Base-by-base conservation (phyloP, 1,140 invertebrate species). In the Panagrolaimus sp. region DNA sequence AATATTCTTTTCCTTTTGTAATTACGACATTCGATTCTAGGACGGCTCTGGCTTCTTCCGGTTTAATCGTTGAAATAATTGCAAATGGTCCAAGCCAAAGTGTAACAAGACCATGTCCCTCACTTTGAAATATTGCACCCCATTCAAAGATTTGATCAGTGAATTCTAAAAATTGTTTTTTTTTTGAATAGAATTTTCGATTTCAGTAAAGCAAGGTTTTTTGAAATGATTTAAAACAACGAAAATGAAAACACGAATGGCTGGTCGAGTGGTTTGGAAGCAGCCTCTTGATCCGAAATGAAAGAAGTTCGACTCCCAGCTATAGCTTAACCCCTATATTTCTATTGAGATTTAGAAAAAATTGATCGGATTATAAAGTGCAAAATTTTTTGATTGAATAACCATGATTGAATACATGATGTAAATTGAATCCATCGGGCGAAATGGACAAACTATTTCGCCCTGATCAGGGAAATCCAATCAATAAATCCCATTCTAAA, bases 61-160 rank as follows among this genome's bases (percentile, higher is more conserved):
- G 44, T 28, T 32, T 44, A 8, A 71, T 74, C 15, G 58, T 32
- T 1, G 43, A 71, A 21, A 71, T 55, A 52, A 71, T 48, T 46
- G 71, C 72, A 65, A 71, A 71, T 15, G 71, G 71, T 28, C 71
- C 71, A 8, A 71, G 55, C 71, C 71, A 71, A 8, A 71, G 21
- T 14, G 15, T 26, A 58, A n/a, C 15, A 67, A 17, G 15, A 64
- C 21, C 24, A 74, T 69, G 15, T 17, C 52, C 26, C 73, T 71
- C 43, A 47, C 44, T 28, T 38, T 21, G 43, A 52, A 43, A 64
- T 24, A 43, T 64, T 8, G 15, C 14, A 5, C 28, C 63, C 65
- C 43, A 47, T 67, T 67, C 45, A n/a, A 48, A 28, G n/a, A 67
- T 32, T 28, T 67, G 65, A 38, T 46, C 65, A 12, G 65, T 67